phyloP scores from a whole-genome alignment of 2,797 vertebrate genomes.

The Pseudomugil gertrudae region DNA sequence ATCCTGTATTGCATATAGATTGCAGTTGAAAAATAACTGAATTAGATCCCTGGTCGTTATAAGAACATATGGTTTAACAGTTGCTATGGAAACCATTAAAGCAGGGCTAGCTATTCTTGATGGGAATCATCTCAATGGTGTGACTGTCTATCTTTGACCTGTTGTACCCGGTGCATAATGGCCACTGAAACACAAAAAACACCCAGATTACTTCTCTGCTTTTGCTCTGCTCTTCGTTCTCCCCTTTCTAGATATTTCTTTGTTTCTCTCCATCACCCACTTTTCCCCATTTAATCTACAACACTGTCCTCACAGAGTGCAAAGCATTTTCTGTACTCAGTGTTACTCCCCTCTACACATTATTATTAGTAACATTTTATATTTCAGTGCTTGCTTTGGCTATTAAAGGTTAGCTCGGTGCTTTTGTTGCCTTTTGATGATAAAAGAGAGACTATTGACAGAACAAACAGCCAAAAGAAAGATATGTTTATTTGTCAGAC shows the following conservation, averaged over 20 bases:
- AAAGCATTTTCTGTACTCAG: conserved; percentile 14
- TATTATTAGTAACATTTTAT: conserved; percentile 29
- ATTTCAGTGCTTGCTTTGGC: conserved; percentile 21
- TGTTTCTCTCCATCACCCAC: neutral
- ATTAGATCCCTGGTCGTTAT: conserved; percentile 24
- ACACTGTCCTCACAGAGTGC: conserved; percentile 4
- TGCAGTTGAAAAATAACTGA: conserved; percentile 12
- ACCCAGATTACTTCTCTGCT: neutral
- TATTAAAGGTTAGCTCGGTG: conserved; percentile 34
- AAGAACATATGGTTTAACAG: conserved; percentile 58
- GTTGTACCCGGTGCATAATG: conserved; percentile 33
- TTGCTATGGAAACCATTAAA: conserved; percentile 70
- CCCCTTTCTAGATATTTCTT: neutral
- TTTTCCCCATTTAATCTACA: conserved; percentile 10
- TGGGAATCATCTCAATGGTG: conserved; percentile 34
- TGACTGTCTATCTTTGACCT: conserved; percentile 51
- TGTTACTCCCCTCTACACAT: conserved; percentile 22
- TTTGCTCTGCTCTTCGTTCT: neutral
- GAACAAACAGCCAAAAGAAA: conserved; percentile 32
- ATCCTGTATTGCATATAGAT: neutral
- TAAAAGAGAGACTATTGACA: conserved; percentile 15
- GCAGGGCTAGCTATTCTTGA: conserved; percentile 21
- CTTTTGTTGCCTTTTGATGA: conserved; percentile 16
- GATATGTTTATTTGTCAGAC: conserved; percentile 7
- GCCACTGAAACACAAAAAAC: conserved; percentile 24